Base-by-base conservation (phyloP, 2,888 invertebrate genomes). In the Rhabditophanes sp. region DNA sequence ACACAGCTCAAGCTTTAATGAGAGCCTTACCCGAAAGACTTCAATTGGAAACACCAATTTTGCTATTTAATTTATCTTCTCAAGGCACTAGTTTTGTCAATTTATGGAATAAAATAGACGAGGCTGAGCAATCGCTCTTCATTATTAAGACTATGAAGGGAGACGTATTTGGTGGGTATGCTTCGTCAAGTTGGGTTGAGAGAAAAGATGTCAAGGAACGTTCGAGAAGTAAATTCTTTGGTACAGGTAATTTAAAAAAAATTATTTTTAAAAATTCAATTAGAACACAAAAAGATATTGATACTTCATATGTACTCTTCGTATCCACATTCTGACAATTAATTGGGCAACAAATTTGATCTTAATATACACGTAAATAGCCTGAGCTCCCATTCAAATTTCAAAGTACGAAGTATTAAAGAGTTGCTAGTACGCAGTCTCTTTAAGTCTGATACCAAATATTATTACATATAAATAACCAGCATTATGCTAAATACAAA, bases 81-180 rank as follows among this genome's bases (percentile, higher is more conserved):
- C 56, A 60, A 35, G 60, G 60, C 21, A 53, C 60, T 22, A 52
- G 52, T 20, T 60, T 60, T 36, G 45, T 51, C n/a, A 48, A 60
- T 20, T 41, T 60, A 24, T 60, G 59, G 59, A 42, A 33, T 22
- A 59, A 59, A 31, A 39, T 57, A 21, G 60, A 62, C 12, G 41
- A 33, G 16, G 50, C 53, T 9, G 58, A 61, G 14, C 60, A 61
- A 33, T 39, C 53, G 2, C 41, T 61, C 5, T 19, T 61, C 19
- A 38, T 61, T 16, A 57, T 61, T 19, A 48, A 49, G 24, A 37
- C 49, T 18, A 51, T 50, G 8, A 33, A 27, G 9, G 50, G 50
- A 12, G 50, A 53, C 3, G 38, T 54, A 4, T 61, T 60, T 38
- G 60, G 60, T n/a, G 60, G 60, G 5, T 61, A 57, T 35, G 50